Base-by-base conservation (phyloP, 2,888 invertebrate genomes). In the Cyaniris semiargus region DNA sequence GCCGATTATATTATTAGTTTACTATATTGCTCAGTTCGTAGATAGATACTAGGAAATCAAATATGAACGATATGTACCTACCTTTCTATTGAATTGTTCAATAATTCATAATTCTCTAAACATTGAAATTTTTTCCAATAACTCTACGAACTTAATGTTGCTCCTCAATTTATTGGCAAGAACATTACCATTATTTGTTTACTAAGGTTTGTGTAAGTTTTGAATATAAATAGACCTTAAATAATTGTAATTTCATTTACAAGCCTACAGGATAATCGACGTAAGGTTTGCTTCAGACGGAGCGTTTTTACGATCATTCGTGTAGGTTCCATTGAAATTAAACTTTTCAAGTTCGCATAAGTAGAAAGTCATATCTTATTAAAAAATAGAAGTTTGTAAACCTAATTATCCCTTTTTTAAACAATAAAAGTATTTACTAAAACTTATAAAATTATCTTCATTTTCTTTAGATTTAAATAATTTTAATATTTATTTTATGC, bases 171-270 rank as follows among this genome's bases (percentile, higher is more conserved):
- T 6, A 66, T 27, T 71, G 6, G 38, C 10, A 38, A 38, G 10
- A 71, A 71, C 71, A 38, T 71, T 71, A 7, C 21, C 8, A 38
- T 71, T 71, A 38, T 71, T 71, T 71, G 13, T n/a, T 71, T 31
- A 21, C 0, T 71, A 71, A 38, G 38, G 34, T 66, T 4, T 27
- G 23, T 60, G 13, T 60, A 13, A n/a, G 60, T 60, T 66, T 66
- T 66, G 66, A 66, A 66, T 66, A 66, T 66, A 66, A 27, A 66
- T 15, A 66, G 66, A 31, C 66, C 66, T 66, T 66, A 15, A 66
- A 31, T 66, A 66, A 66, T 66, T 66, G 71, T 38, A 38, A 71
- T 71, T 71, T 71, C 38, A 38, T 71, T 38, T 21, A n/a, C 70
- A 70, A 38, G 10, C 21, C 70, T 38, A 21, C 38, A 38, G 34